Evolutionary conservation across 64 coral and sea anemone genomes (phyloP).

Genomic region (Montipora capricornis): DNA sequence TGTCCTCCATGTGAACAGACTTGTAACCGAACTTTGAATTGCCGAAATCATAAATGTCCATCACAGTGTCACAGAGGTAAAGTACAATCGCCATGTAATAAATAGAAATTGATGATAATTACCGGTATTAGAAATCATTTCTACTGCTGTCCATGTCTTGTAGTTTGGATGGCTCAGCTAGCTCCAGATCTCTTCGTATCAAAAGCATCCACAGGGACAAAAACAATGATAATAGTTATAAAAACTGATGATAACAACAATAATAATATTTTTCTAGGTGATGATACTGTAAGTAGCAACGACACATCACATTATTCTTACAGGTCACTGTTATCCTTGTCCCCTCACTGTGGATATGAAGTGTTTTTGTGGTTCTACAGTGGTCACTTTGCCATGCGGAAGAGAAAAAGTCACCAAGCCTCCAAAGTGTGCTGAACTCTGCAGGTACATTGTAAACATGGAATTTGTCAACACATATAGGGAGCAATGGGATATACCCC

Average conservation of each 20-base stretch:
- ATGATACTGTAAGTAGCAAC: too few species aligned
- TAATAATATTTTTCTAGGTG: too few species aligned
- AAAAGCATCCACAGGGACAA: too few species aligned
- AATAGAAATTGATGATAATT: too few species aligned
- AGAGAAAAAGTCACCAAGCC: conserved; percentile 90
- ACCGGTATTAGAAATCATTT: too few species aligned
- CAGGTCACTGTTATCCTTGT: conserved; percentile 95
- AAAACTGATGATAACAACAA: too few species aligned
- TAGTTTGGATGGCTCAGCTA: too few species aligned
- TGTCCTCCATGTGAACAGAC: conserved; percentile 95
- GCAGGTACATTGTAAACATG: conserved; percentile 69
- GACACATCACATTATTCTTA: background rate
- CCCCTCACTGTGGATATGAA: conserved; percentile 79
- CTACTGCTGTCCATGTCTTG: too few species aligned
- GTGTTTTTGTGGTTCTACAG: conserved; percentile 94
- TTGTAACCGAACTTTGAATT: conserved; percentile 88
- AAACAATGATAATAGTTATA: too few species aligned
- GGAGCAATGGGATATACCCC: too few species aligned
- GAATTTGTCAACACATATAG: background rate
- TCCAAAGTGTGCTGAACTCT: conserved; percentile 91
- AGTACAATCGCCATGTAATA: too few species aligned
- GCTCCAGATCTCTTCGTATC: too few species aligned
- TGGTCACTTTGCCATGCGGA: conserved; percentile 86
- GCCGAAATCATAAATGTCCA: conserved; percentile 97
- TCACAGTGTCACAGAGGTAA: conserved; percentile 98